Conservation (phyloP, 64 coral and sea anemone genomes). For the Stichodactyla helianthus region DNA sequence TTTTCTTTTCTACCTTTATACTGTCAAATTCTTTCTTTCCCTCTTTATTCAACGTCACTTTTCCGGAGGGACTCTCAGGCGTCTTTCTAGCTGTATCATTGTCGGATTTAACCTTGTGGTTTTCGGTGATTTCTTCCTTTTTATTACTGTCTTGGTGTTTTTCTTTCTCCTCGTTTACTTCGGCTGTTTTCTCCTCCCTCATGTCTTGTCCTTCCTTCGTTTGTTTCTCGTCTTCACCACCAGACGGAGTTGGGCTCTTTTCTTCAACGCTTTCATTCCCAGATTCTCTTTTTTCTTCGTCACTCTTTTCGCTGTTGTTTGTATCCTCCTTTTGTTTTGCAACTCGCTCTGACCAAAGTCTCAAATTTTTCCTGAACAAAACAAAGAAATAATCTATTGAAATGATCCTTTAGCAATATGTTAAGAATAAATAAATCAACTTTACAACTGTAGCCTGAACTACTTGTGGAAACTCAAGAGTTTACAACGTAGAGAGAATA, state of each 20-base stretch:
- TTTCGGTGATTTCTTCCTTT: background rate
- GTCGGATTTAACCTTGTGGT: background rate
- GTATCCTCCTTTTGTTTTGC: constrained; percentile 59
- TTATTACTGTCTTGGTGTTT: background rate
- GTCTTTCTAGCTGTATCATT: background rate
- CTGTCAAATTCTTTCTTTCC: background rate
- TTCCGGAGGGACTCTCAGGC: background rate
- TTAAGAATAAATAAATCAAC: no score
- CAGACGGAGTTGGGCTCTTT: constrained; percentile 21
- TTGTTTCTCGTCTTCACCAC: background rate
- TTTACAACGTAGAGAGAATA: no score
- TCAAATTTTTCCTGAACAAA: constrained; percentile 31
- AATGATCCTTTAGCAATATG: no score
- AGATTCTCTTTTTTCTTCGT: constrained; percentile 2
- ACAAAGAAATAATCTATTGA: background rate
- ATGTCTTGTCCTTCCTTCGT: background rate
- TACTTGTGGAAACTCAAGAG: no score
- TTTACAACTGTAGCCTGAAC: no score
- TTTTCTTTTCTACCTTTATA: background rate
- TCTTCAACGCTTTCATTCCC: constrained; percentile 26
- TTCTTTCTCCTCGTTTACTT: background rate
- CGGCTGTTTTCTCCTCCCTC: constrained; percentile 3
- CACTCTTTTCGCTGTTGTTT: background rate
- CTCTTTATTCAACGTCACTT: background rate
- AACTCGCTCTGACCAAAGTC: constrained; percentile 45